Percentiles rank a stretch among this genome's conserved stretches.
phyloP scores from a whole-genome alignment of 2,113 vertebrate genomes.

The Proteles cristata region DNA sequence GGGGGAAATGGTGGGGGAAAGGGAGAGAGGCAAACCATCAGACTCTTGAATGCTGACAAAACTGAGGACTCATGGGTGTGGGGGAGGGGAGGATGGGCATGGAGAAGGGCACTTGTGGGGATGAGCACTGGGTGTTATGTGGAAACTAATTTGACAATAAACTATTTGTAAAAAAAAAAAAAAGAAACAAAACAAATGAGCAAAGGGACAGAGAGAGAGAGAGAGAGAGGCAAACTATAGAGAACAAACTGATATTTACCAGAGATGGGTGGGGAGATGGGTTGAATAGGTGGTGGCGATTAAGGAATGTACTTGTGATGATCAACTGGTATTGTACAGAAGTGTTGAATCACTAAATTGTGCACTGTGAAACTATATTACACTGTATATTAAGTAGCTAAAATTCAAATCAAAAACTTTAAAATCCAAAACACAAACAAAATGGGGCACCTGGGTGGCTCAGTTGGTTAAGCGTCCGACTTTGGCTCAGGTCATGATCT shows the following conservation, averaged over 20 bases:
- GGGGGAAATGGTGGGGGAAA: no score
- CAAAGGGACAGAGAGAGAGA: background rate
- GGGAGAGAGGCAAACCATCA: no score
- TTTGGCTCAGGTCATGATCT: no score
- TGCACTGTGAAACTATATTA: background rate
- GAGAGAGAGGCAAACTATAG: background rate
- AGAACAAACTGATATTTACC: background rate
- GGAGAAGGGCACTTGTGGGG: no score
- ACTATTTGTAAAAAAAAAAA: no score
- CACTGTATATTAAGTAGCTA: background rate
- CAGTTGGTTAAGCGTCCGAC: no score
- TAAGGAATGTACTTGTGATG: background rate
- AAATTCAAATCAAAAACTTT: background rate
- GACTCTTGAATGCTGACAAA: no score
- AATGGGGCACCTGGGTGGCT: no score
- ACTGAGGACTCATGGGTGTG: no score
- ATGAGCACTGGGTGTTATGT: no score
- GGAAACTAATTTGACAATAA: no score
- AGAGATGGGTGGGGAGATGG: background rate
- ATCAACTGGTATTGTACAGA: background rate
- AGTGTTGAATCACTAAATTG: background rate
- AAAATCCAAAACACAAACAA: background rate
- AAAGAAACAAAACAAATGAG: background rate
- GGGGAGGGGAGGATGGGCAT: no score
- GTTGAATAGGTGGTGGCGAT: background rate